Percentiles rank a stretch among this genome's conserved stretches.
Conservation (phyloP, 1,140 invertebrate species). For the Metaphire vulgaris region DNA sequence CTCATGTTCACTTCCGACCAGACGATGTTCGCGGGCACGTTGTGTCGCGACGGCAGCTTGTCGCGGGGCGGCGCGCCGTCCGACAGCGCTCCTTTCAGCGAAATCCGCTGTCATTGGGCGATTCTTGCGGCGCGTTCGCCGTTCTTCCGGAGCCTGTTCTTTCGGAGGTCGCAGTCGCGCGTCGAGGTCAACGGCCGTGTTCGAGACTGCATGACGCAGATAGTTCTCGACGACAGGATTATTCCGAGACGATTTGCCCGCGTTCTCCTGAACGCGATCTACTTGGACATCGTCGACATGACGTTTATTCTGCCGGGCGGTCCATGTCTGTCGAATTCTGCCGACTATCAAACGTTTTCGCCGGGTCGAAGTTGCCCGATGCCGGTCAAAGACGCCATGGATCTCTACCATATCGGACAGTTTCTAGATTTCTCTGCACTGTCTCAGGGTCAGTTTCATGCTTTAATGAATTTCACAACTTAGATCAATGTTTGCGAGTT, state of each 20-base stretch:
- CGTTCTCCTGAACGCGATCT: conserved; percentile 81
- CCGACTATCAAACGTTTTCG: neutral
- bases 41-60: conserved; percentile 33
- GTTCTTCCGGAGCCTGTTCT: conserved; percentile 79
- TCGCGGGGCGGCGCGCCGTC: conserved; percentile 39
- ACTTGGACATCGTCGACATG: conserved; percentile 83
- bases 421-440: conserved; percentile 73
- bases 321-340: neutral
- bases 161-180: conserved; percentile 59
- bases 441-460: neutral
- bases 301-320: conserved; percentile 65
- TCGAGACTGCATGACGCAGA: conserved; percentile 41
- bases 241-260: conserved; percentile 69
- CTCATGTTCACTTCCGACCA: conserved; percentile 68
- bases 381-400: conserved; percentile 77
- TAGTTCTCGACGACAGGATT: conserved; percentile 86
- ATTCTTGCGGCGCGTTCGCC: conserved; percentile 83
- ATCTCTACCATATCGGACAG: conserved; percentile 81
- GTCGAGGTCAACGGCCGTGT: neutral
- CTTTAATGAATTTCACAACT: too few relatives aligned
- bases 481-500: too few relatives aligned
- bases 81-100: conserved; percentile 23
- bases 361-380: neutral
- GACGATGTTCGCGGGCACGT: too few relatives aligned
- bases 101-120: conserved; percentile 85